Conservation (phyloP, 2,888 invertebrate species). For the Drosophila seclusa region DNA sequence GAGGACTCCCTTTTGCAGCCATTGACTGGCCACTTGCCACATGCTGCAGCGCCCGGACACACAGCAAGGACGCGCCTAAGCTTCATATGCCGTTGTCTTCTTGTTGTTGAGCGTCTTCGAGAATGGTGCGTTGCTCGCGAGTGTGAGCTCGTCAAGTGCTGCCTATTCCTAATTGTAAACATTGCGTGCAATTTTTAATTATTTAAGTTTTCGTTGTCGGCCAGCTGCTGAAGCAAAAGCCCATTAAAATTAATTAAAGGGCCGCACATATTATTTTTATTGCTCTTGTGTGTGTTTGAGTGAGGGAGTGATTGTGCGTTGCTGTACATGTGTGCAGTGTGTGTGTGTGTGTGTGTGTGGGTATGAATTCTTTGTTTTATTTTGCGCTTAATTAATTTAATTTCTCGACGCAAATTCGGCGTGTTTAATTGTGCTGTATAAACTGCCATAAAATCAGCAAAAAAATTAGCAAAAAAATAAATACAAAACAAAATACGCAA, state of each 20-base stretch:
- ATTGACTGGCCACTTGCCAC: slow-evolving; percentile 8
- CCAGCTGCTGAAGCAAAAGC: slow-evolving; percentile 64
- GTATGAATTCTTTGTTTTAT: slow-evolving; percentile 60
- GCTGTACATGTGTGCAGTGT: slow-evolving; percentile 28
- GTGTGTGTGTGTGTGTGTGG: slow-evolving; percentile 30
- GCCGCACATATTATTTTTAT: slow-evolving; percentile 73
- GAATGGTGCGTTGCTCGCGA: background rate
- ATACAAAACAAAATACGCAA: slow-evolving; percentile 36
- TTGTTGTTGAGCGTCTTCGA: background rate
- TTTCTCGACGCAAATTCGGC: slow-evolving; percentile 71
- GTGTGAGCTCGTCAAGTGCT: slow-evolving; percentile 59
- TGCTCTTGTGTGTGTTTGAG: slow-evolving; percentile 46
- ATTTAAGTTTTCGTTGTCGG: slow-evolving; percentile 80
- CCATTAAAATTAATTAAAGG: slow-evolving; percentile 81
- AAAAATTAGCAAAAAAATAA: slow-evolving; percentile 27
- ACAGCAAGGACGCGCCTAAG: slow-evolving; percentile 10
- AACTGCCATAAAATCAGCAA: slow-evolving; percentile 78
- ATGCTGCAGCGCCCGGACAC: slow-evolving; percentile 14
- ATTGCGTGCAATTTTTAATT: slow-evolving; percentile 84
- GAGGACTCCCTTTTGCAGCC: slow-evolving; percentile 66
- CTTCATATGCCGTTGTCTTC: background rate
- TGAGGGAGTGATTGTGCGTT: slow-evolving; percentile 9
- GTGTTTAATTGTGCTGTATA: slow-evolving; percentile 78
- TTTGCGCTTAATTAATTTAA: slow-evolving; percentile 76
- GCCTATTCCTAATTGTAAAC: slow-evolving; percentile 80